Conservation (phyloP, 2,888 invertebrate genomes). For the Ennomos fuscantarius region DNA sequence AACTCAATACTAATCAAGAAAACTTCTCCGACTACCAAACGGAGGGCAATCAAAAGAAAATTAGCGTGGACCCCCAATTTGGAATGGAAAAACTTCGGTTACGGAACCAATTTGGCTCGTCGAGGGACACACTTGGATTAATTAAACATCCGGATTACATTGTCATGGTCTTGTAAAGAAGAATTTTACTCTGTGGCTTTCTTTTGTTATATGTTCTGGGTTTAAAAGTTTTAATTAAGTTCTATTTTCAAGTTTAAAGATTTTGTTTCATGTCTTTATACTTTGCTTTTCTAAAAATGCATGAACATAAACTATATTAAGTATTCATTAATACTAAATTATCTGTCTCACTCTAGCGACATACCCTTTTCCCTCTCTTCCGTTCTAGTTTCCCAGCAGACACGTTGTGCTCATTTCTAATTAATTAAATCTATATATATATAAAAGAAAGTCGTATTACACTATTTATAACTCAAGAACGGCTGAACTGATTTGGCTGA, state of each 20-base stretch:
- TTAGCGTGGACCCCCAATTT: constrained; percentile 62
- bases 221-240: constrained; percentile 19
- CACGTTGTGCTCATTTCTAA: no score
- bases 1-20: constrained; percentile 54
- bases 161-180: constrained; percentile 42
- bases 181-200: constrained; percentile 21
- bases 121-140: constrained; percentile 68
- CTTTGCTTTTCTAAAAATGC: no score
- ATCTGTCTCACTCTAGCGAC: no score
- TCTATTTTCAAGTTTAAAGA: constrained; percentile 5
- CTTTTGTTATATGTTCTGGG: constrained; percentile 23
- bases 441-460: no score
- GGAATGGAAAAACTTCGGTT: constrained; percentile 69
- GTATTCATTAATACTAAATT: no score
- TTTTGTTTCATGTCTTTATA: no score
- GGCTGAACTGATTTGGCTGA: no score
- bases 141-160: constrained; percentile 58
- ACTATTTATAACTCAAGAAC: no score
- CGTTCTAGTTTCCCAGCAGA: no score
- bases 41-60: constrained; percentile 69
- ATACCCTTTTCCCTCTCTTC: no score
- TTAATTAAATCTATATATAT: no score
- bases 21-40: constrained; percentile 50
- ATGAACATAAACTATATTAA: no score
- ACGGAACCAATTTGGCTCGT: constrained; percentile 60